Evolutionary conservation across 64 coral and sea anemone species (phyloP).

Genomic region (Porites lutea): DNA sequence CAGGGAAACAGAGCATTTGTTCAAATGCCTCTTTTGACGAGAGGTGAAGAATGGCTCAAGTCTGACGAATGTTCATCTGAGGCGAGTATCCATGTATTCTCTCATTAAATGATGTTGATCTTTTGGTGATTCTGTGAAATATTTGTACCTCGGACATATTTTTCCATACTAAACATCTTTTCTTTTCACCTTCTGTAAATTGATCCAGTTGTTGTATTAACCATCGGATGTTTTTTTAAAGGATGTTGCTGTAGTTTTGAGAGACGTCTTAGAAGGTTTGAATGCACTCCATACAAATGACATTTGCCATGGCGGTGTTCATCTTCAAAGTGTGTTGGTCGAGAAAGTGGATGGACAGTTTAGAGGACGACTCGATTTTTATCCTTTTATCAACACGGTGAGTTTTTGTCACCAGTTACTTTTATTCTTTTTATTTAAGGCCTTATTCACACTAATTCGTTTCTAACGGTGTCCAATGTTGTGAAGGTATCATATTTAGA

Average conservation of each 20-base stretch:
- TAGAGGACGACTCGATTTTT: slow-evolving; percentile 45
- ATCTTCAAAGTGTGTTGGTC: slow-evolving; percentile 19
- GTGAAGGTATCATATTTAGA: not conserved
- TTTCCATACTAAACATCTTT: too few species aligned
- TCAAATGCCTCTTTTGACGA: slow-evolving; percentile 30
- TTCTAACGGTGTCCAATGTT: not conserved
- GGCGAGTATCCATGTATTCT: not conserved
- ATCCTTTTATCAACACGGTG: slow-evolving; percentile 25
- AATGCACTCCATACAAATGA: not conserved
- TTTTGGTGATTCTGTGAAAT: too few species aligned
- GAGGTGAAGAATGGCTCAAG: slow-evolving; percentile 10
- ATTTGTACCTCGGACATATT: too few species aligned
- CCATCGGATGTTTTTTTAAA: not conserved
- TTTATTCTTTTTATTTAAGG: not conserved
- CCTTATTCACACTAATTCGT: not conserved
- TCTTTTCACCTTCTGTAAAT: not conserved
- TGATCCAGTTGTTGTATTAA: not conserved
- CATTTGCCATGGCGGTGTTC: slow-evolving; percentile 23
- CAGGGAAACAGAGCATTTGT: slow-evolving; percentile 51
- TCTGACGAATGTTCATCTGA: slow-evolving; percentile 11
- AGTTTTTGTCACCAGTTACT: not conserved
- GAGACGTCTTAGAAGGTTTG: slow-evolving; percentile 28
- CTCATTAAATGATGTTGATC: too few species aligned
- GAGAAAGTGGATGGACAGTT: slow-evolving; percentile 11
- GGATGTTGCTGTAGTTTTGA: not conserved